Conservation (phyloP, 2,888 invertebrate genomes). For the Emesis castigata region DNA sequence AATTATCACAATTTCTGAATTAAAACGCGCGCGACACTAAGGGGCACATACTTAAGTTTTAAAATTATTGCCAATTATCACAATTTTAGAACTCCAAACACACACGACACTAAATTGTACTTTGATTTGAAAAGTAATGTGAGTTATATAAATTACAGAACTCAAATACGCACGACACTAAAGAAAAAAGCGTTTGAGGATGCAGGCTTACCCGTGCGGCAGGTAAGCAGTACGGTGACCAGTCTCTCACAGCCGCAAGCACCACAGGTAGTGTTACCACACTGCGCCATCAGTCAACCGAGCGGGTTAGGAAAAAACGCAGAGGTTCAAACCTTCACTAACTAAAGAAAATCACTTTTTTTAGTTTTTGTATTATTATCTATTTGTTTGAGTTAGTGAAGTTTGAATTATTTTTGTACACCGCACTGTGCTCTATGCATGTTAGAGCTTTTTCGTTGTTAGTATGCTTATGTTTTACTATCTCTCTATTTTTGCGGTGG, state of each 20-base stretch:
- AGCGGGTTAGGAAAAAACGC: conserved; percentile 86
- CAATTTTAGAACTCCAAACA: too few species aligned
- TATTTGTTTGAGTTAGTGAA: conserved; percentile 75
- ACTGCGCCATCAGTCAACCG: conserved; percentile 77
- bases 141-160: conserved; percentile 86
- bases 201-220: conserved; percentile 94
- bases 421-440: not conserved
- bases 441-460: not conserved
- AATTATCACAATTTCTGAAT: too few species aligned
- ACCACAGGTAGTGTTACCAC: conserved; percentile 77
- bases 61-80: too few species aligned
- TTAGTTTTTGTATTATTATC: conserved; percentile 73
- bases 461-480: not conserved
- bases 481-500: too few species aligned
- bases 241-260: conserved; percentile 75
- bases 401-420: conserved; percentile 73
- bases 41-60: too few species aligned
- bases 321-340: conserved; percentile 86
- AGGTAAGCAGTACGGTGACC: conserved; percentile 88
- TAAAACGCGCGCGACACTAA: too few species aligned
- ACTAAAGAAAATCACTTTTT: conserved; percentile 69
- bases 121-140: not conserved
- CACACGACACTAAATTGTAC: too few species aligned
- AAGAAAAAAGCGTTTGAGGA: conserved; percentile 97
- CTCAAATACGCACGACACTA: conserved; percentile 95